Evolutionary conservation across 2,888 invertebrate genomes (phyloP).

Genomic region (Synergus japonicus): DNA sequence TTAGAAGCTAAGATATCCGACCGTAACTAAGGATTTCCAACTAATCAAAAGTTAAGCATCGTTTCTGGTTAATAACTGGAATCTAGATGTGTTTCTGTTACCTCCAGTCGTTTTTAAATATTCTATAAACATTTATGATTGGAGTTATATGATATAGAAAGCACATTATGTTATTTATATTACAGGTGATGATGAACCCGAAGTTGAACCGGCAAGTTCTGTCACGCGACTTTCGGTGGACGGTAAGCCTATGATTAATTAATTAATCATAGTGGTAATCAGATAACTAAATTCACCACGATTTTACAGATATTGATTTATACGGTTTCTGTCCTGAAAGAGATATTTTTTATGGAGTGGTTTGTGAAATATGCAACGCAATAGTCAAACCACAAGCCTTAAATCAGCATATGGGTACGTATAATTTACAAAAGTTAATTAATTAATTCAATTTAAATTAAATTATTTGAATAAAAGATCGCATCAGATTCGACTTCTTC

Average conservation of each 20-base stretch:
- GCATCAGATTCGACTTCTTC: no score
- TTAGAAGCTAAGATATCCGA: no score
- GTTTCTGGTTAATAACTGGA: no score
- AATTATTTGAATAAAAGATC: no score
- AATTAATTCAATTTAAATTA: not conserved
- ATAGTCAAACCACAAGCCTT: constrained; percentile 89
- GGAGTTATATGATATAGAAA: not conserved
- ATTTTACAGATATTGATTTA: constrained; percentile 83
- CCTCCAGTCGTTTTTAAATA: no score
- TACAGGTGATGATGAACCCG: constrained; percentile 75
- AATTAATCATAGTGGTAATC: not conserved
- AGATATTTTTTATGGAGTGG: constrained; percentile 87
- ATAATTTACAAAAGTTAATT: not conserved
- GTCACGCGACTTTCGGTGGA: constrained; percentile 74
- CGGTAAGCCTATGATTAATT: constrained; percentile 62
- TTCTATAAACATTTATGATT: not conserved
- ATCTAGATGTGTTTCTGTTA: no score
- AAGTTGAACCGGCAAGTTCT: constrained; percentile 70
- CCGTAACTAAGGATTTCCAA: no score
- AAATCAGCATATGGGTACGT: constrained; percentile 83
- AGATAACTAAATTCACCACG: not conserved
- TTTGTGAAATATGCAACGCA: constrained; percentile 88
- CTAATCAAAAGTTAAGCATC: no score
- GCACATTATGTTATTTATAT: constrained; percentile 54
- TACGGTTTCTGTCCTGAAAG: constrained; percentile 89